Conservation (phyloP, 2,113 vertebrate genomes). For the Panurus biarmicus region DNA sequence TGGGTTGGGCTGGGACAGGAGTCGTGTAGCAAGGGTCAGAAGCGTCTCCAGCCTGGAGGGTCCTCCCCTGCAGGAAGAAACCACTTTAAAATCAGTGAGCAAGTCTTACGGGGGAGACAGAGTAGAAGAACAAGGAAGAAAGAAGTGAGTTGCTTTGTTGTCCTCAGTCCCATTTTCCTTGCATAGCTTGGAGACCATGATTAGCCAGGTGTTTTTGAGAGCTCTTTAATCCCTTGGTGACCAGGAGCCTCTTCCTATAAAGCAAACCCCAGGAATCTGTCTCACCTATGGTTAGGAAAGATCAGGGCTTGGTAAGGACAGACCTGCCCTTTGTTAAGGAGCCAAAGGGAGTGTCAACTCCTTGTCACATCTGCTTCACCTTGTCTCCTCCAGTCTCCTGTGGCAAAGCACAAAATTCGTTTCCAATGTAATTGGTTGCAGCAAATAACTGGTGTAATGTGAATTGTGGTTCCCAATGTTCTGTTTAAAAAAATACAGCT, state of each 20-base stretch:
- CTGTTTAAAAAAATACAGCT: constrained; percentile 5
- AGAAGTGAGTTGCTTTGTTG: neutral
- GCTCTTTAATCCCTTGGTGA: neutral
- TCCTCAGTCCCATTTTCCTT: neutral
- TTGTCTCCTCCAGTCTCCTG: neutral
- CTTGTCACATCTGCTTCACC: neutral
- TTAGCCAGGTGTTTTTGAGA: neutral
- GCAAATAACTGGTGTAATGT: neutral
- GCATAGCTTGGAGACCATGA: neutral
- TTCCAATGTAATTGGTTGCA: neutral
- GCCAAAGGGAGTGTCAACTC: neutral
- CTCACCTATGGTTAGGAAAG: neutral
- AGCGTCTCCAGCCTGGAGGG: neutral
- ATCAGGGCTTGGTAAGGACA: neutral
- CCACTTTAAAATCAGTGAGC: neutral
- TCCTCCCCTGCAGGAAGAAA: neutral
- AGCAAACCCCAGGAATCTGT: neutral
- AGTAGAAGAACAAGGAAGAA: neutral
- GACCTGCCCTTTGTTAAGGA: neutral
- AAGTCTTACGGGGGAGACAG: neutral
- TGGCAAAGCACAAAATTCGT: neutral
- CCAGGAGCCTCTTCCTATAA: neutral
- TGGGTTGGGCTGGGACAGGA: neutral
- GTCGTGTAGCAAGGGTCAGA: fast-evolving
- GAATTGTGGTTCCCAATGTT: neutral